Base-by-base conservation (phyloP, 37 sponge, comb jelly and placozoan genomes). In the Crambe crambe region DNA sequence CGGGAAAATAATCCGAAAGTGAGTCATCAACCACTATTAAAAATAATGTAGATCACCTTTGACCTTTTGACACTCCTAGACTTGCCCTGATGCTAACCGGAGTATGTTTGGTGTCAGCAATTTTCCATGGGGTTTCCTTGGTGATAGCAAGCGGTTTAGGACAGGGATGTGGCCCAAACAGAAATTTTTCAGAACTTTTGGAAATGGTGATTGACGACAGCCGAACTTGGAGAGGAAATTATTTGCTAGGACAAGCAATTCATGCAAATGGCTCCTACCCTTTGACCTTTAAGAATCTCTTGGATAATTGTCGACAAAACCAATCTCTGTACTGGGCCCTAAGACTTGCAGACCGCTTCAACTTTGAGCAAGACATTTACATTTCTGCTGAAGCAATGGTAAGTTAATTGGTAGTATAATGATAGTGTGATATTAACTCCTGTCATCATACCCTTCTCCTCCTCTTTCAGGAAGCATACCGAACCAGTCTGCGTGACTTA, bases 1-100 rank as follows among this genome's bases (percentile, higher is more conserved):
- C 41, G 85, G 79, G 0, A 61, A 76, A 36, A 59, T 77, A 32
- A 29, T 83, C 22, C 75, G 76, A 41, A 92, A 83, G 93, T 91
- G 54, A 77, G 67, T 54, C 27, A 26, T 1, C n/a, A 37, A 41
- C 29, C 4, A 8, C 6, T 54, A 40, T 21, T 31, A 56, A 38
- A 38, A 25, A 23, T 30, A 17, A 22, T 58, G 57, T 39, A 20
- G 27, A n/a, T n/a, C 58, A 68, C 1, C 3, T 20, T 8, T 23
- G 38, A 12, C 51, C 51, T 47, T 15, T 47, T 47, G 6, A 47
- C 12, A 47, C 51, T 32, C 38, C 20, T 35, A 83, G 89, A 37
- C 27, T 83, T n/a, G 26, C 84, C 36, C 56, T 58, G n/a, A 15
- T 57, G 47, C 29, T 89, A 56, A 60, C 61, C 29, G 70, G 78